Evolutionary conservation across 2,797 vertebrate species (phyloP).

Genomic region (Gastrophryne carolinensis): DNA sequence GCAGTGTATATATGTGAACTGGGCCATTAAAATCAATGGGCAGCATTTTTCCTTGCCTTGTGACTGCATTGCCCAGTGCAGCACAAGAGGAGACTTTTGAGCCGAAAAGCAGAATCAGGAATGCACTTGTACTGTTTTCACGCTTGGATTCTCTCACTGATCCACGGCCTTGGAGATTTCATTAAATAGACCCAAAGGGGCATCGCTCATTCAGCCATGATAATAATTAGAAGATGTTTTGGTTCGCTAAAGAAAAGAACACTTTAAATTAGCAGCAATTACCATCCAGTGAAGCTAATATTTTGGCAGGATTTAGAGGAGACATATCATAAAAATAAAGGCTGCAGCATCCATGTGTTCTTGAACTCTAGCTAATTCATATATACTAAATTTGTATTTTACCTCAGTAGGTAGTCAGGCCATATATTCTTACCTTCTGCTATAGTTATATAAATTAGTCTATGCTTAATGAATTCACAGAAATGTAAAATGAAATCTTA

Average conservation of each 20-base stretch:
- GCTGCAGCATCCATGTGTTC: background rate
- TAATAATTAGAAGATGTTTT: conserved; percentile 22
- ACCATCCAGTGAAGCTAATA: conserved; percentile 4
- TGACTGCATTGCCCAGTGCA: no score
- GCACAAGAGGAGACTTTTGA: no score
- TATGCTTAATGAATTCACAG: no score
- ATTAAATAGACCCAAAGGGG: conserved; percentile 3
- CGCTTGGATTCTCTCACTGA: background rate
- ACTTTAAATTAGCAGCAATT: conserved; percentile 9
- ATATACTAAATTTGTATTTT: no score
- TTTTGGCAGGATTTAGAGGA: background rate
- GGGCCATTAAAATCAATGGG: no score
- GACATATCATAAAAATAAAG: background rate
- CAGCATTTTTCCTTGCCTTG: no score
- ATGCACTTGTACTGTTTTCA: background rate
- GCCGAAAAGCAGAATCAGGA: background rate
- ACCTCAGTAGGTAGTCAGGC: no score
- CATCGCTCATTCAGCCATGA: background rate
- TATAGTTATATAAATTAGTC: no score
- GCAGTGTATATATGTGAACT: no score
- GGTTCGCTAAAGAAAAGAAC: conserved; percentile 7
- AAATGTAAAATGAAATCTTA: no score
- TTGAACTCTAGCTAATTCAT: no score
- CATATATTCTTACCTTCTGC: no score
- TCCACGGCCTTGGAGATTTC: background rate